phyloP scores from a whole-genome alignment of 2,797 vertebrate species.

The Lepilemur septentrionalis region DNA sequence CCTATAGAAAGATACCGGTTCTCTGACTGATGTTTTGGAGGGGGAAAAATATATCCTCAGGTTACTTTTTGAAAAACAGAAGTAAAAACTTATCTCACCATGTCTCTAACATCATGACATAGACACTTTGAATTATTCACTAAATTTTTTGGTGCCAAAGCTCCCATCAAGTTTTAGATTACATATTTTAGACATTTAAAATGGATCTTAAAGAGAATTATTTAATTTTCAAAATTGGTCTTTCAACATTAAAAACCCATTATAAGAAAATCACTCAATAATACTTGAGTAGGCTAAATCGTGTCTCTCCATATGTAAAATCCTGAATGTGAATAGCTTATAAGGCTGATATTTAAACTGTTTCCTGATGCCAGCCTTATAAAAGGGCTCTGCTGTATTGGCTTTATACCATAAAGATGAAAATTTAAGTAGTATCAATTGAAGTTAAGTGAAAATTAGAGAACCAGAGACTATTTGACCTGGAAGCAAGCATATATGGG shows the following conservation, averaged over 20 bases:
- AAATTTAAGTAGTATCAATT: slow-evolving; percentile 1
- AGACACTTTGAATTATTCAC: slow-evolving; percentile 47
- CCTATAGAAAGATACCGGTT: slow-evolving; percentile 75
- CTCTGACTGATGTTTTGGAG: slow-evolving; percentile 71
- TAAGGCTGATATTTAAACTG: background rate
- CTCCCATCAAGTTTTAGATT: background rate
- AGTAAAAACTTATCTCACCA: slow-evolving; percentile 56
- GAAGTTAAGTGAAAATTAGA: background rate
- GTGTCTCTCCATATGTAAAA: background rate
- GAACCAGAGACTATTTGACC: background rate
- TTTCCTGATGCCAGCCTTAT: background rate
- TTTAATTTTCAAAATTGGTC: background rate
- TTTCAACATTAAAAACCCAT: background rate
- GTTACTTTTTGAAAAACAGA: slow-evolving; percentile 60
- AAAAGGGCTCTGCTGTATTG: background rate
- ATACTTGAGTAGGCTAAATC: background rate
- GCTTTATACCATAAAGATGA: background rate
- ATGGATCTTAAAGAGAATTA: background rate
- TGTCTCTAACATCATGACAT: slow-evolving; percentile 23
- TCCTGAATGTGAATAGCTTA: background rate
- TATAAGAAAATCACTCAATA: background rate
- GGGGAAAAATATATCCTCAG: slow-evolving; percentile 66
- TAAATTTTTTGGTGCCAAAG: background rate
- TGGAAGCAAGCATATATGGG: background rate
- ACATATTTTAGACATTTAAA: background rate